A percentile compares a stretch with the other conserved stretches of the same genome.
Evolutionary conservation across 2,888 invertebrate species (phyloP).

Genomic region (Pammene aurita): DNA sequence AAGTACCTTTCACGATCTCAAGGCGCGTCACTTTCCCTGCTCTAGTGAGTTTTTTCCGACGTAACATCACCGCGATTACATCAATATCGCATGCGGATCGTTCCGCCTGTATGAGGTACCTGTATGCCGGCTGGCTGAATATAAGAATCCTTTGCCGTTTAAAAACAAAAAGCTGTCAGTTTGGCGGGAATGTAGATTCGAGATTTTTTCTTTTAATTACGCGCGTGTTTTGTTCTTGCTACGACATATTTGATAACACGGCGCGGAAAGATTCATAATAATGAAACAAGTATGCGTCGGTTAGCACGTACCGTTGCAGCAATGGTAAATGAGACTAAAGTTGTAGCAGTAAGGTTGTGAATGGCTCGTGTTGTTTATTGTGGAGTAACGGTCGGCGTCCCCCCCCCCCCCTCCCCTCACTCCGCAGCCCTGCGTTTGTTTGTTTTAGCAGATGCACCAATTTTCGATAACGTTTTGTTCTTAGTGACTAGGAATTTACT

Average conservation of each 20-base stretch:
- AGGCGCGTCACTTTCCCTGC: slow-evolving; percentile 80
- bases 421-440: slow-evolving; percentile 35
- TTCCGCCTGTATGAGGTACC: slow-evolving; percentile 69
- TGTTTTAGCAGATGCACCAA: slow-evolving; percentile 40
- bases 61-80: slow-evolving; percentile 77
- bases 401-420: slow-evolving; percentile 31
- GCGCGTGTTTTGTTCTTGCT: slow-evolving; percentile 30
- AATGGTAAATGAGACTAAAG: slow-evolving; percentile 1
- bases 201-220: slow-evolving; percentile 27
- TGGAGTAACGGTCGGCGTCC: slow-evolving; percentile 39
- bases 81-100: slow-evolving; percentile 77
- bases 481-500: slow-evolving; percentile 25
- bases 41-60: slow-evolving; percentile 79
- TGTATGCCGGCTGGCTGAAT: slow-evolving; percentile 49
- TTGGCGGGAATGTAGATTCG: slow-evolving; percentile 13
- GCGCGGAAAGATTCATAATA: slow-evolving; percentile 39
- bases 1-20: slow-evolving; percentile 81
- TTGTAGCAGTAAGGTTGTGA: neutral
- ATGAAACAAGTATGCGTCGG: slow-evolving; percentile 37
- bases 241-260: slow-evolving; percentile 37
- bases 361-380: slow-evolving; percentile 15
- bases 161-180: slow-evolving; percentile 25
- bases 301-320: slow-evolving; percentile 28
- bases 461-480: slow-evolving; percentile 38
- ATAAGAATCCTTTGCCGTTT: slow-evolving; percentile 24